Percentiles rank a stretch among this genome's conserved stretches.
Conservation (phyloP, 2,888 invertebrate species). For the Phragmatobia fuliginosa region DNA sequence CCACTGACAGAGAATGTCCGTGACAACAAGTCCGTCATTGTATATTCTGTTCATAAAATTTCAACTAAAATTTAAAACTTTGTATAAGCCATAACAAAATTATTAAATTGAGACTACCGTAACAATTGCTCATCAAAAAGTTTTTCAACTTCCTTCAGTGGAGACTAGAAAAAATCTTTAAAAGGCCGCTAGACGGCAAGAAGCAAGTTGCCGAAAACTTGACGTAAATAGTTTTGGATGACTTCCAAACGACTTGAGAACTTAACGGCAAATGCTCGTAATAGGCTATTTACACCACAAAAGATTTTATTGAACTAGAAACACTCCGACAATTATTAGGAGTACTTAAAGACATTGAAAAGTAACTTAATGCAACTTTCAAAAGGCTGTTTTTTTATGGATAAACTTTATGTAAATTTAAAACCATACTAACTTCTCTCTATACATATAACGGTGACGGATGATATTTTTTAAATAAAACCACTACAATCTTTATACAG, state of each 20-base stretch:
- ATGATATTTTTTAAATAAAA: background rate
- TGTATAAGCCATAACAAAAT: background rate
- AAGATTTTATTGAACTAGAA: slow-evolving; percentile 56
- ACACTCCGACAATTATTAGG: background rate
- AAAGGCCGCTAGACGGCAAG: slow-evolving; percentile 56
- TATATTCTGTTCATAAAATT: too few relatives aligned
- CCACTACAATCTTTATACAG: background rate
- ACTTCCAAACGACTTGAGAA: slow-evolving; percentile 65
- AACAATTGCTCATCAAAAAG: slow-evolving; percentile 1
- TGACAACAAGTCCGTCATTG: too few relatives aligned
- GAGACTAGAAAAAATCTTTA: slow-evolving; percentile 49
- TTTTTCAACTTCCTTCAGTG: slow-evolving; percentile 32
- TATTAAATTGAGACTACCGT: background rate
- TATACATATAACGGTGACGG: background rate
- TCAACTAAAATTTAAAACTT: background rate
- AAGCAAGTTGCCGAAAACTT: slow-evolving; percentile 60
- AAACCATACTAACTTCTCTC: too few relatives aligned
- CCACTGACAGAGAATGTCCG: too few relatives aligned
- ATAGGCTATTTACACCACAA: slow-evolving; percentile 63
- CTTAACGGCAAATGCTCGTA: slow-evolving; percentile 57
- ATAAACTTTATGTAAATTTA: too few relatives aligned
- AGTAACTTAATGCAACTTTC: background rate
- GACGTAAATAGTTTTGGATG: slow-evolving; percentile 75
- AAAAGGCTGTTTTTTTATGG: too few relatives aligned
- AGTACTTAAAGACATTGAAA: background rate